Conservation (phyloP, 2,888 invertebrate genomes). For the Caenorhabditis sp. region DNA sequence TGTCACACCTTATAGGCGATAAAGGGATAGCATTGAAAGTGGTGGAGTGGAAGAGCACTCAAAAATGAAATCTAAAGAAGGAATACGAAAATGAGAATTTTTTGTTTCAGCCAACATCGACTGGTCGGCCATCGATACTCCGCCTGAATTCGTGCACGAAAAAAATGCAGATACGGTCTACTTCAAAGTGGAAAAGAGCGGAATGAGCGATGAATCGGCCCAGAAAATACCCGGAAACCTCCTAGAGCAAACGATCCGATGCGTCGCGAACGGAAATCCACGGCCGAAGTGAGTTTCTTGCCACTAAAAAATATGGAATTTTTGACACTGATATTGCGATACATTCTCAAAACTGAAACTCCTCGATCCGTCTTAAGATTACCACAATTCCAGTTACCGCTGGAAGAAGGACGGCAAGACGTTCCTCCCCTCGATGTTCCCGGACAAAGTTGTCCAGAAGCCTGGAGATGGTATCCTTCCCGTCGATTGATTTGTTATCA, state of each 20-base stretch:
- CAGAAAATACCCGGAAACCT: constrained; percentile 65
- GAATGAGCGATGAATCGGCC: constrained; percentile 42
- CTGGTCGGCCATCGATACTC: constrained; percentile 73
- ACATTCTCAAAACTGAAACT: too few species aligned
- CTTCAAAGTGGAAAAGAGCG: constrained; percentile 71
- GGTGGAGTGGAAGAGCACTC: too few species aligned
- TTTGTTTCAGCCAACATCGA: constrained; percentile 59
- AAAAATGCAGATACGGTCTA: constrained; percentile 71
- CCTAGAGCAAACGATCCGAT: constrained; percentile 86
- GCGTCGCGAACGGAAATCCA: constrained; percentile 95
- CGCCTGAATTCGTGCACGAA: constrained; percentile 74
- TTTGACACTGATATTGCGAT: constrained; percentile 18
- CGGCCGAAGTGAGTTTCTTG: constrained; percentile 87
- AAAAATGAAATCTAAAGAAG: too few species aligned
- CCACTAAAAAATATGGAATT: neutral
- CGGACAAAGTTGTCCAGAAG: constrained; percentile 92
- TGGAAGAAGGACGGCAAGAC: constrained; percentile 96
- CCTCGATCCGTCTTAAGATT: too few species aligned
- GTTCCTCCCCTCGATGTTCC: constrained; percentile 84
- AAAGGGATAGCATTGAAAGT: too few species aligned
- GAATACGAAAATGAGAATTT: neutral
- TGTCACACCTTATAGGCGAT: neutral
- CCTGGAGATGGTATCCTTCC: constrained; percentile 90
- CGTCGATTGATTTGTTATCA: too few species aligned
- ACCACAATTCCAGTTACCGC: constrained; percentile 82